phyloP scores from a whole-genome alignment of 2,113 vertebrate genomes.

The Prunella fulvescens region DNA sequence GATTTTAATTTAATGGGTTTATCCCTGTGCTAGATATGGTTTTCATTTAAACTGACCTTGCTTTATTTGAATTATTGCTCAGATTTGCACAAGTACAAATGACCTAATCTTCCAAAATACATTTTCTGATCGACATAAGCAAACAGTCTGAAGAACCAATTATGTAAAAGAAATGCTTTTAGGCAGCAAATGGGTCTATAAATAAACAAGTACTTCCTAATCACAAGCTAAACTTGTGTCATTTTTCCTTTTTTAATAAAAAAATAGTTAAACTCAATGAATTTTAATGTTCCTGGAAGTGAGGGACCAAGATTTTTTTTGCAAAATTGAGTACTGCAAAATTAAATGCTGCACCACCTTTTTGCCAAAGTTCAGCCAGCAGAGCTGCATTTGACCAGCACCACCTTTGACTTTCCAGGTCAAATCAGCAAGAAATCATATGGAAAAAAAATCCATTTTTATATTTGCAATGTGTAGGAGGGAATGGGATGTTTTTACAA shows the following conservation, averaged over 20 bases:
- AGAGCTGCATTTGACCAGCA: neutral
- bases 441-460: neutral
- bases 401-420: neutral
- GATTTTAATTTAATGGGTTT: constrained; percentile 69
- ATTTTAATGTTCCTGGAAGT: constrained; percentile 31
- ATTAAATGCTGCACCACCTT: neutral
- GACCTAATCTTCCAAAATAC: constrained; percentile 69
- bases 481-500: neutral
- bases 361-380: neutral
- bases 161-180: constrained; percentile 62
- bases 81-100: constrained; percentile 69
- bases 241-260: constrained; percentile 42
- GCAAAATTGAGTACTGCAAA: neutral
- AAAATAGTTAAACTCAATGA: constrained; percentile 28
- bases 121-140: constrained; percentile 65
- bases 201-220: constrained; percentile 65
- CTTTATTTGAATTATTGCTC: constrained; percentile 72
- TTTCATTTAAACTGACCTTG: constrained; percentile 73
- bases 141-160: constrained; percentile 67
- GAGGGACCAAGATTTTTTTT: neutral
- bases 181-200: constrained; percentile 65
- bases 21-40: constrained; percentile 24
- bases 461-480: neutral
- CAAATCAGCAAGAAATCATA: neutral
- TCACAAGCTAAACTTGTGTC: constrained; percentile 6